Conservation (phyloP, 2,113 vertebrate species). For the Anoplopoma fimbria region DNA sequence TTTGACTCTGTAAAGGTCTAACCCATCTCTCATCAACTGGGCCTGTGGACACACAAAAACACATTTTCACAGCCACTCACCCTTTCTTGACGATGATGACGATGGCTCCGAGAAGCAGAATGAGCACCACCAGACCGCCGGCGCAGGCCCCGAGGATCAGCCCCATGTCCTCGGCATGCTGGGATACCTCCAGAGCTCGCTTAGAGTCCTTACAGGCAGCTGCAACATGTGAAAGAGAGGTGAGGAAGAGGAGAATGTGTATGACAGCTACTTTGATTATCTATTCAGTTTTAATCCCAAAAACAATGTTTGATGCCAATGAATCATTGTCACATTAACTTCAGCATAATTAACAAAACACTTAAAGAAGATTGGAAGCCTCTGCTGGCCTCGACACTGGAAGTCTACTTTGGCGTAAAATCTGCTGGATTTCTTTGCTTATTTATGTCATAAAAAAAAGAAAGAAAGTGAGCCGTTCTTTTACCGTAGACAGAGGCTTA, state of each 20-base stretch:
- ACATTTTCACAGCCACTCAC: conserved; percentile 81
- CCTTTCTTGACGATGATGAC: conserved; percentile 93
- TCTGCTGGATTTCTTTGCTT: neutral
- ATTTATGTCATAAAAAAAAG: conserved; percentile 15
- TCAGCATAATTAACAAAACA: conserved; percentile 14
- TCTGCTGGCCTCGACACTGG: neutral
- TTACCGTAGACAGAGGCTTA: neutral
- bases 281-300: neutral
- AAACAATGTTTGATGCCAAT: conserved; percentile 15
- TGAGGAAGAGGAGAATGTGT: neutral
- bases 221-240: conserved; percentile 58
- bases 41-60: neutral
- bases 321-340: conserved; percentile 23
- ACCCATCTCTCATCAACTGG: neutral
- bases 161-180: conserved; percentile 95
- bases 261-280: neutral
- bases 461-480: neutral
- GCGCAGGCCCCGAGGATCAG: conserved; percentile 94
- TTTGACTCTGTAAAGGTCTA: conserved; percentile 34
- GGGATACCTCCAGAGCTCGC: conserved; percentile 91
- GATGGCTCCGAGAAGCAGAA: conserved; percentile 92
- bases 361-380: conserved; percentile 13
- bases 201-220: conserved; percentile 95
- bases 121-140: conserved; percentile 90
- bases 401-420: neutral